Evolutionary conservation across 1,140 invertebrate genomes (phyloP).

Genomic region (Aphelinus certus): DNA sequence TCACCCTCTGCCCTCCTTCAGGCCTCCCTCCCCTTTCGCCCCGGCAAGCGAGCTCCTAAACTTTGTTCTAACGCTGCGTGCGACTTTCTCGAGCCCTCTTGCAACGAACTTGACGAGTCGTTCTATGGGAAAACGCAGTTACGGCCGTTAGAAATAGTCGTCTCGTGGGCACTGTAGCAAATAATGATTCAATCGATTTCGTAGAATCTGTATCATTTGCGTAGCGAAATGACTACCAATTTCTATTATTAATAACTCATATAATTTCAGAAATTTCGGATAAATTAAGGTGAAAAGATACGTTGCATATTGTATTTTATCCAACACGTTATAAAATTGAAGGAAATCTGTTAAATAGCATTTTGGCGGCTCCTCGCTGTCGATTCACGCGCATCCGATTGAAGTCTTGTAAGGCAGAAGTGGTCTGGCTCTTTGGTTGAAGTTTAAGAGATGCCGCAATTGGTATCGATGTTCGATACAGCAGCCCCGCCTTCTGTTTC

Average conservation of each 20-base stretch:
- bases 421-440: not conserved
- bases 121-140: too few relatives aligned
- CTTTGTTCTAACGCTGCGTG: slow-evolving; percentile 19
- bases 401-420: not conserved
- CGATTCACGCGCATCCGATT: slow-evolving; percentile 16
- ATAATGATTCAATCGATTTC: too few relatives aligned
- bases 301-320: too few relatives aligned
- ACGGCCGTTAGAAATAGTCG: too few relatives aligned
- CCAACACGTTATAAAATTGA: too few relatives aligned
- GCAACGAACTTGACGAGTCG: slow-evolving; percentile 28
- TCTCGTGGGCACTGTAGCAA: too few relatives aligned
- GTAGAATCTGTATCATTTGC: too few relatives aligned
- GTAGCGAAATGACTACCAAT: too few relatives aligned
- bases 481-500: slow-evolving; percentile 6
- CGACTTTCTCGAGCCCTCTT: slow-evolving; percentile 15
- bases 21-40: slow-evolving; percentile 3
- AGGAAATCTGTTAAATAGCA: too few relatives aligned
- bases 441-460: slow-evolving; percentile 25
- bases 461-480: slow-evolving; percentile 34
- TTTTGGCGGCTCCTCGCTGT: not conserved
- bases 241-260: too few relatives aligned
- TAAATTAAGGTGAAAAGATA: too few relatives aligned
- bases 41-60: slow-evolving; percentile 6
- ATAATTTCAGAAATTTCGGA: too few relatives aligned
- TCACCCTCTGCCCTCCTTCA: slow-evolving; percentile 46